Conservation (phyloP, 2,797 vertebrate species). For the Crax fasciolata region DNA sequence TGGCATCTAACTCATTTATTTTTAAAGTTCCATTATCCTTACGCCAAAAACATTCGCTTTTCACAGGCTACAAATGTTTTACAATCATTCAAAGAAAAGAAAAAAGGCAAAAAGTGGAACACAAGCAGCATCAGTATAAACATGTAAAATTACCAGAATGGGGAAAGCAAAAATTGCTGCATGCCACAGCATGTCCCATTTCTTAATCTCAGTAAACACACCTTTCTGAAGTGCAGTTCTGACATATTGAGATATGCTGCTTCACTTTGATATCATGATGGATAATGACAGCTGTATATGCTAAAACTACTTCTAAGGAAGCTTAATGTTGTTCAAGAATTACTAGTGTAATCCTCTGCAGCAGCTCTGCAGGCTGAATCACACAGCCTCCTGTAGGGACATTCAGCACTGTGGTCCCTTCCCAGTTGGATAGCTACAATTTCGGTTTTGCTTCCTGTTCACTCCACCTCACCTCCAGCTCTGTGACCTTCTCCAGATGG, state of each 20-base stretch:
- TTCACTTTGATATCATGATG: not conserved
- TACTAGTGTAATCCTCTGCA: not conserved
- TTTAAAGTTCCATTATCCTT: not conserved
- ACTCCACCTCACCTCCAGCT: not conserved
- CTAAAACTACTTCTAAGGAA: not conserved
- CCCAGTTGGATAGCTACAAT: not conserved
- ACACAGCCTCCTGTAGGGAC: not conserved
- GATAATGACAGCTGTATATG: not conserved
- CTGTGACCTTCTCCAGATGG: not conserved
- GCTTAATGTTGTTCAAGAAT: not conserved
- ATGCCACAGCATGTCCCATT: not conserved
- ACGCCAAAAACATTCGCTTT: not conserved
- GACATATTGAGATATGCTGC: not conserved
- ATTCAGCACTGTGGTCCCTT: not conserved
- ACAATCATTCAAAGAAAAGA: not conserved
- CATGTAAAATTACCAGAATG: not conserved
- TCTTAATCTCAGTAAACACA: not conserved
- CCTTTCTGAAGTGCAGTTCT: not conserved
- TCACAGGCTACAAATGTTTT: not conserved
- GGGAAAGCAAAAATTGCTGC: not conserved
- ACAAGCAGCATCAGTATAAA: not conserved
- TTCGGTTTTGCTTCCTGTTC: not conserved
- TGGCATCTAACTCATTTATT: not conserved
- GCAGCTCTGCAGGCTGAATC: not conserved
- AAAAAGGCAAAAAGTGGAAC: not conserved